These are phyloP conservation scores for Nesospiza acunhae DNA, from an alignment of 2,113 vertebrate species.

Conservation along the genomic window DNA sequence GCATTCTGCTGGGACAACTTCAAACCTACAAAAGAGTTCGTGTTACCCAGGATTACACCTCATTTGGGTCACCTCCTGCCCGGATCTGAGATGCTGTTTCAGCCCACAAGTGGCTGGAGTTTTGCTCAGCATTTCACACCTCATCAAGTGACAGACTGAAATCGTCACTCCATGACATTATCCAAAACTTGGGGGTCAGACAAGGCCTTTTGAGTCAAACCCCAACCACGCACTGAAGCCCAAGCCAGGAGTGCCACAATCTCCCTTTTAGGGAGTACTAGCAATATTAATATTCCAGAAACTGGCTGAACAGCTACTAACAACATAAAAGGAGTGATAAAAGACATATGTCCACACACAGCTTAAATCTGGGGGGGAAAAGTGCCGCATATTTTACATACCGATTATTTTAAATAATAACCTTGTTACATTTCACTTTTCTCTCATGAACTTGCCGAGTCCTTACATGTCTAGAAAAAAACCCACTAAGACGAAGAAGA, in stretches of 20 bases:
- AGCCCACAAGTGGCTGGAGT: neutral
- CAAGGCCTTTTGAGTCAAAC: neutral
- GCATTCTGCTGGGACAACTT: slow-evolving; percentile 39
- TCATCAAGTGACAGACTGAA: neutral
- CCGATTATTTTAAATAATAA: neutral
- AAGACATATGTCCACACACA: neutral
- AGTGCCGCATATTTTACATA: neutral
- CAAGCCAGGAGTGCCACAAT: neutral
- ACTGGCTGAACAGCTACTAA: neutral
- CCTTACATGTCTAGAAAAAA: neutral
- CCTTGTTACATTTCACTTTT: neutral
- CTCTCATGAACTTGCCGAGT: neutral
- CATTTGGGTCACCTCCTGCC: neutral
- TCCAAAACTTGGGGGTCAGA: neutral
- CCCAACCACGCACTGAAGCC: neutral
- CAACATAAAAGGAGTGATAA: neutral
- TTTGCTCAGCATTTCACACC: neutral
- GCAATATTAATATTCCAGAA: neutral
- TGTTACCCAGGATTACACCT: neutral
- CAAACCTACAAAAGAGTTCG: slow-evolving; percentile 46
- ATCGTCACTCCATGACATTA: neutral
- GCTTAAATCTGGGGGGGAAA: neutral
- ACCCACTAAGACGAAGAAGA: rapidly evolving
- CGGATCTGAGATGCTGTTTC: neutral
- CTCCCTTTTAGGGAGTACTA: neutral